Conservation (phyloP, 2,797 vertebrate species). For the Cephalopachus bancanus region DNA sequence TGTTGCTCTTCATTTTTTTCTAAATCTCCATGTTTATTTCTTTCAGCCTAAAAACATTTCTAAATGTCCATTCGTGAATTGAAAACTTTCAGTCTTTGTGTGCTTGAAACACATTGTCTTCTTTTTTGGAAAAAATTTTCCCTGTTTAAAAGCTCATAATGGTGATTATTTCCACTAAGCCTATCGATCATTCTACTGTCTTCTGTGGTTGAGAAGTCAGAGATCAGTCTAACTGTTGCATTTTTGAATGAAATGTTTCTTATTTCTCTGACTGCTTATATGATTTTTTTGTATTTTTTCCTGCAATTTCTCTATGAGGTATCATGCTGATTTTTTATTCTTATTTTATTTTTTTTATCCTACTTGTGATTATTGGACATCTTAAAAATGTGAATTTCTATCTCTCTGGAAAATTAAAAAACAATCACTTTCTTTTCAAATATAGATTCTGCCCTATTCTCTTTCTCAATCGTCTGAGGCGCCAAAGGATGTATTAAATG, state of each 20-base stretch:
- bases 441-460: neutral
- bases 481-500: neutral
- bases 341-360: neutral
- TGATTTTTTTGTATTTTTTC: neutral
- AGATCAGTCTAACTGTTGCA: neutral
- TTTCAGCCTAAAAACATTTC: neutral
- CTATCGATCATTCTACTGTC: neutral
- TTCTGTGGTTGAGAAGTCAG: neutral
- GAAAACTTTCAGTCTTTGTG: neutral
- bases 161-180: neutral
- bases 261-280: neutral
- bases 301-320: neutral
- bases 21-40: neutral
- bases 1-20: neutral
- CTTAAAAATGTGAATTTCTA: neutral
- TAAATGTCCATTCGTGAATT: neutral
- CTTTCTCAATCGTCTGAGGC: neutral
- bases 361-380: neutral
- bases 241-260: neutral
- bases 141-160: neutral
- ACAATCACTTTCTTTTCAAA: neutral
- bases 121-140: neutral
- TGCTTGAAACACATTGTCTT: neutral
- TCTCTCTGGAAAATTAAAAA: neutral
- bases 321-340: neutral